Evolutionary conservation across 2,797 vertebrate genomes (phyloP), one percentile per base, ranked within the genome.

Genomic region (Scyliorhinus canicula): DNA sequence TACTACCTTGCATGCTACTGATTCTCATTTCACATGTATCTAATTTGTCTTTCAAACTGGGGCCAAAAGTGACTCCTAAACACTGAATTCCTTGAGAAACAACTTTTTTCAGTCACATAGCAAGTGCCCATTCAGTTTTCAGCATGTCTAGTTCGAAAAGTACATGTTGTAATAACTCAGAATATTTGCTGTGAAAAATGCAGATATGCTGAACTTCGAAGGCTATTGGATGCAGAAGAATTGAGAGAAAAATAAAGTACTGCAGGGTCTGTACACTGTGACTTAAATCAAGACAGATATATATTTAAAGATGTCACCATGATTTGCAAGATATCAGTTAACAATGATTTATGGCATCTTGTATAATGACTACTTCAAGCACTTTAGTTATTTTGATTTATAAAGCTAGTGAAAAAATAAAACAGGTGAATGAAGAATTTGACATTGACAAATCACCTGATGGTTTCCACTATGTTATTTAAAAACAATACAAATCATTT

Each of bases 291-390:
- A 35, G 86, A 5, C 11, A n/a, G 55, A 90, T 19, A 19, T 44
- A 85, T 85, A 28, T 85, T 85, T 85, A 50, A 50, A 11, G 2
- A 90, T 21, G 3, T 44, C 40, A 91, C 88, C 88, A 91, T 91
- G 88, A 91, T 91, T 91, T 65, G 19, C 65, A 91, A 65, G n/a
- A 44, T 63, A 88, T 12, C 21, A 65, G n/a, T 91, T 60, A 63
- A 65, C 60, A 91, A 91, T 91, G 60, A 65, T 63, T 91, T 91
- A 91, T 91, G 88, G 88, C 88, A 91, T 19, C n/a, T 31, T 65
- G 65, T 6, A 71, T 50, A 71, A 69, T 6, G 7, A 71, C 65
- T 50, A 71, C 28, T 94, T 71, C 12, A 47, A 52, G 12, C 7
- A 44, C 9, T 69, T 67, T 31, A 67, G 60, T 44, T 21, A 63